Evolutionary conservation across 2,797 vertebrate genomes (phyloP).

Genomic region (Apogon hyalosoma): DNA sequence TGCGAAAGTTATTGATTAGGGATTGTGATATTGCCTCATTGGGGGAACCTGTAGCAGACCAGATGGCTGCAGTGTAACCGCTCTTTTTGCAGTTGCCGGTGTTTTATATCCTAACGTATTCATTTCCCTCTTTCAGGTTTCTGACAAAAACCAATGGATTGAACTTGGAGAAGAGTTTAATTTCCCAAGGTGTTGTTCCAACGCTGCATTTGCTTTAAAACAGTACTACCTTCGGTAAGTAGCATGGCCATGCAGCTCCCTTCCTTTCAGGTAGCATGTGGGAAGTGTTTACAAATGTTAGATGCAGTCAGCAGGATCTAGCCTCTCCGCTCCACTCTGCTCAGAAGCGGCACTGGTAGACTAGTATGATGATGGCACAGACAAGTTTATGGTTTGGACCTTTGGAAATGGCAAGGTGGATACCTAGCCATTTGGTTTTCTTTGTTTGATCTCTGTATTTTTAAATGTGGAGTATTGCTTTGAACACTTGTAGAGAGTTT

Average conservation of each 20-base stretch:
- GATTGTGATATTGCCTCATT: slow-evolving; percentile 42
- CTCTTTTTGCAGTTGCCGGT: slow-evolving; percentile 41
- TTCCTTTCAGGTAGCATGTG: slow-evolving; percentile 80
- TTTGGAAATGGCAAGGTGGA: background rate
- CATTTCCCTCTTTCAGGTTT: slow-evolving; percentile 87
- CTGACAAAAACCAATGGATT: slow-evolving; percentile 98
- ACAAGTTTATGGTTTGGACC: slow-evolving; percentile 4
- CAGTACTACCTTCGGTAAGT: slow-evolving; percentile 99
- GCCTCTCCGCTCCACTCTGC: slow-evolving; percentile 31
- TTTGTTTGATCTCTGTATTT: background rate
- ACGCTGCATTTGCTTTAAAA: slow-evolving; percentile 99
- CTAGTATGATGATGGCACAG: slow-evolving; percentile 5
- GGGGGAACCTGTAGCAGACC: slow-evolving; percentile 55
- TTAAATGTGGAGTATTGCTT: slow-evolving; percentile 5
- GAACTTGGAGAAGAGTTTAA: slow-evolving; percentile 98
- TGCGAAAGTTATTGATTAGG: slow-evolving; percentile 70
- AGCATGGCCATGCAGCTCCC: slow-evolving; percentile 51
- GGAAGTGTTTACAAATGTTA: slow-evolving; percentile 84
- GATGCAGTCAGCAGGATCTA: slow-evolving; percentile 59
- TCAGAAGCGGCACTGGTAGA: slow-evolving; percentile 16
- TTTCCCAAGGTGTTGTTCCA: slow-evolving; percentile 98
- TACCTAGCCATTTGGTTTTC: no score
- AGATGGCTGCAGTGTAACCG: slow-evolving; percentile 60
- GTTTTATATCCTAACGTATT: slow-evolving; percentile 37
- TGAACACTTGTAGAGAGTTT: slow-evolving; percentile 6